Evolutionary conservation across 2,888 invertebrate genomes (phyloP).

Genomic region (Drosophila lacicola): DNA sequence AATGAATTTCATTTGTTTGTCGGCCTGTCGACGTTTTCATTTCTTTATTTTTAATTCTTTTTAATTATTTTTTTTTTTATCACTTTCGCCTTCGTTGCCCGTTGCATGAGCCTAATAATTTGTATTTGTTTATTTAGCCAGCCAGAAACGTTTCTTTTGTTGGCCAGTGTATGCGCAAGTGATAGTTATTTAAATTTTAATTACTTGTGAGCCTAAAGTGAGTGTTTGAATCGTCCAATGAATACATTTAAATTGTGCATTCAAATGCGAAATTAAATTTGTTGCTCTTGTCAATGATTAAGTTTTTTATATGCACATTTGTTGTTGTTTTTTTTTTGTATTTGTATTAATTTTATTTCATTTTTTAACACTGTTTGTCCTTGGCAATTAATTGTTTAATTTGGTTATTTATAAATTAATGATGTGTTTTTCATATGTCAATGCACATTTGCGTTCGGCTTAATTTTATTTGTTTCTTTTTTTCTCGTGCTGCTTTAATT

Average conservation of each 20-base stretch:
- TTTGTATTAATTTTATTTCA: conserved; percentile 16
- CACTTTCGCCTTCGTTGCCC: conserved; percentile 56
- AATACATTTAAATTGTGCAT: conserved; percentile 72
- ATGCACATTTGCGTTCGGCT: conserved; percentile 61
- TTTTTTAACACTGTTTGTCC: conserved; percentile 39
- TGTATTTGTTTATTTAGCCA: conserved; percentile 42
- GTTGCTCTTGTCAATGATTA: conserved; percentile 50
- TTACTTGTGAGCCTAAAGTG: conserved; percentile 59
- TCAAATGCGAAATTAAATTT: conserved; percentile 79
- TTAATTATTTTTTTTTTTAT: conserved; percentile 13
- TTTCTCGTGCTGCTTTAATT: conserved; percentile 18
- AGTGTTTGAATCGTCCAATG: conserved; percentile 53
- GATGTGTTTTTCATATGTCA: conserved; percentile 81
- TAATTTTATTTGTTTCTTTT: conserved; percentile 6
- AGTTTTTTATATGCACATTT: conserved; percentile 13
- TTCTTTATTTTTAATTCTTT: conserved; percentile 17
- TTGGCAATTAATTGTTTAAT: conserved; percentile 81
- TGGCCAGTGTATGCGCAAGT: conserved; percentile 32
- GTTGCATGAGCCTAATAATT: conserved; percentile 54
- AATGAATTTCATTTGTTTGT: conserved; percentile 79
- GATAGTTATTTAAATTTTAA: conserved; percentile 80
- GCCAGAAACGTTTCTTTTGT: conserved; percentile 45
- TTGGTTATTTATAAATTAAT: conserved; percentile 80
- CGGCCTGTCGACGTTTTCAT: conserved; percentile 51
- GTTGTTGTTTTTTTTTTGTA: conserved; percentile 4